Conservation (phyloP, 1,140 invertebrate species). For the Andricus grossulariae region DNA sequence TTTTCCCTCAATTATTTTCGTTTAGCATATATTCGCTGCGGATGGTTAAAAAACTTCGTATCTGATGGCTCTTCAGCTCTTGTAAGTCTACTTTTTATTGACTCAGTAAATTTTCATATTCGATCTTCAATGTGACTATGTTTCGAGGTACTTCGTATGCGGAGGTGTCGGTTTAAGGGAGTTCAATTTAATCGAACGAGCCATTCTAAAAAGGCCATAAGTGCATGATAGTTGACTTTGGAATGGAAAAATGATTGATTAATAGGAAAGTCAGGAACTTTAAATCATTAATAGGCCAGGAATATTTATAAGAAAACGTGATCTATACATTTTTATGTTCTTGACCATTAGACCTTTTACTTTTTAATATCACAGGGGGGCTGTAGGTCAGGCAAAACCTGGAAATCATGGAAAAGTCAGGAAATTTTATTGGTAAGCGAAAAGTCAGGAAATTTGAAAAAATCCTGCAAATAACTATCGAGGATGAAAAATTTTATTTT, state of each 20-base stretch:
- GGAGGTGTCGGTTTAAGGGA: slow-evolving; percentile 8
- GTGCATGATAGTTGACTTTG: slow-evolving; percentile 8
- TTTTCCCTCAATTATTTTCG: not conserved
- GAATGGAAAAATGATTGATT: slow-evolving; percentile 13
- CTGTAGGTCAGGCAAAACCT: no score
- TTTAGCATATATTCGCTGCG: not conserved
- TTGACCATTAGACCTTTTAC: not conserved
- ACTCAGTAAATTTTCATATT: slow-evolving; percentile 25
- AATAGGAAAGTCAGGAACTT: not conserved
- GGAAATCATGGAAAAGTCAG: no score
- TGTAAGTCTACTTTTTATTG: slow-evolving; percentile 22
- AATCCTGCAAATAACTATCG: no score
- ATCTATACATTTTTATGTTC: slow-evolving; percentile 6
- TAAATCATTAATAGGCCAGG: not conserved
- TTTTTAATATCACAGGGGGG: not conserved
- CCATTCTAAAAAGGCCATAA: slow-evolving; percentile 24
- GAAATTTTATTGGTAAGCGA: no score
- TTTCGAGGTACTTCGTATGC: slow-evolving; percentile 16
- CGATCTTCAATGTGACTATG: slow-evolving; percentile 26
- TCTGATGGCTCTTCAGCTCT: not conserved
- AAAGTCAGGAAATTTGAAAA: no score
- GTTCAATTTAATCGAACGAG: slow-evolving; percentile 24
- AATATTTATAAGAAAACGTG: slow-evolving; percentile 17
- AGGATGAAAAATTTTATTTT: no score
- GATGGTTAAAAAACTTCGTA: slow-evolving; percentile 10